These are phyloP conservation scores for Amniataba percoides DNA, from an alignment of 2,797 vertebrate genomes.

Conservation along the genomic window DNA sequence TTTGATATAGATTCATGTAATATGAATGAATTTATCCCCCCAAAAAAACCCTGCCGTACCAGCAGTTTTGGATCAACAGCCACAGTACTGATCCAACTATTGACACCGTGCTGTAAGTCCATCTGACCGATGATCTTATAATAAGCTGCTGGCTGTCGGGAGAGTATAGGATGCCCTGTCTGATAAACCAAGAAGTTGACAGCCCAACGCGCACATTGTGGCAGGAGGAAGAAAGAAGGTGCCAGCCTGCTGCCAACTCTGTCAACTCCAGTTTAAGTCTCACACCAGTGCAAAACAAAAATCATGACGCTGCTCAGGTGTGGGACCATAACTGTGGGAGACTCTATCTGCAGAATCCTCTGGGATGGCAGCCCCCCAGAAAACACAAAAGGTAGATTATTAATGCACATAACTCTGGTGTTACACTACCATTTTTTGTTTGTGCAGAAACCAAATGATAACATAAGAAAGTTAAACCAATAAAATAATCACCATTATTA, in stretches of 20 bases:
- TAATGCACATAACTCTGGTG: background rate
- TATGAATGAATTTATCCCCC: background rate
- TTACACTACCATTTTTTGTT: background rate
- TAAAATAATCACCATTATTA: background rate
- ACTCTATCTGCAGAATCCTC: constrained; percentile 56
- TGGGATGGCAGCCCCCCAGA: background rate
- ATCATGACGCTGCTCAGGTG: constrained; percentile 89
- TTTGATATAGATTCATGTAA: background rate
- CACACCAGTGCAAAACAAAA: constrained; percentile 92
- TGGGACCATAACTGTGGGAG: constrained; percentile 88
- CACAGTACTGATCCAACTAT: background rate
- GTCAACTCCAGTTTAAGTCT: constrained; percentile 89
- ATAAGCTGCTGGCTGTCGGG: constrained; percentile 10
- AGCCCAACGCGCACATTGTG: constrained; percentile 33
- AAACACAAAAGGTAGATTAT: background rate
- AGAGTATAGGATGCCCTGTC: constrained; percentile 11
- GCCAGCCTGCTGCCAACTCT: constrained; percentile 48
- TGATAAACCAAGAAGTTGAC: constrained; percentile 35
- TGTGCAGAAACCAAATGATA: background rate
- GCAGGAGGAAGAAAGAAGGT: constrained; percentile 40
- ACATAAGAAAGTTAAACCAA: background rate
- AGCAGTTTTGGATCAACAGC: background rate
- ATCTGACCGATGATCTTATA: background rate
- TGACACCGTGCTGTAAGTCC: constrained; percentile 1
- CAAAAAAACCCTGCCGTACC: background rate